These are phyloP conservation scores for Noctua janthina DNA, from an alignment of 2,888 invertebrate species.

Conservation along the genomic window DNA sequence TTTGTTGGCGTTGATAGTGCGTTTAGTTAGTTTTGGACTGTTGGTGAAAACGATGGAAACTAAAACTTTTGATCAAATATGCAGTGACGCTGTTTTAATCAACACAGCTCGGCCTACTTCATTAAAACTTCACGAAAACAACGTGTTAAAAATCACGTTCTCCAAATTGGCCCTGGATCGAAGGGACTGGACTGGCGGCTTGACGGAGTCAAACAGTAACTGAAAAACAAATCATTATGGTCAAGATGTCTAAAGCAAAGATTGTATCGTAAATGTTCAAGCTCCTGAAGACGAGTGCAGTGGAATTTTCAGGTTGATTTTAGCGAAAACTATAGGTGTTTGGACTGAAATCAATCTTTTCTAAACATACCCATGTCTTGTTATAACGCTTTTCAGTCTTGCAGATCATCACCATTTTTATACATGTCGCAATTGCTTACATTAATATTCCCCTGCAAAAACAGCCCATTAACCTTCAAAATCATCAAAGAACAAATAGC, in stretches of 20 bases:
- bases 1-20: slow-evolving; percentile 61
- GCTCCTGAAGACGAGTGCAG: neutral
- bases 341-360: neutral
- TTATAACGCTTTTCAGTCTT: neutral
- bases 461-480: slow-evolving; percentile 47
- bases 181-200: neutral
- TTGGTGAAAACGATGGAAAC: slow-evolving; percentile 7
- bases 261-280: neutral
- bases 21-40: slow-evolving; percentile 20
- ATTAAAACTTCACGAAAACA: neutral
- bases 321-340: neutral
- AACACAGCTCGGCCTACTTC: neutral
- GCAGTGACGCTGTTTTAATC: neutral
- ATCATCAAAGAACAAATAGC: slow-evolving; percentile 58
- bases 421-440: slow-evolving; percentile 38
- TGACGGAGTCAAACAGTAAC: neutral
- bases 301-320: neutral
- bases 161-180: too few relatives aligned
- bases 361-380: neutral
- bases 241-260: neutral
- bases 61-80: neutral
- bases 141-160: neutral
- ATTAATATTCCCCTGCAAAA: slow-evolving; percentile 45
- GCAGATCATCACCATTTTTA: neutral
- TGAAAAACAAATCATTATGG: neutral